Percentiles rank a stretch among this genome's conserved stretches.
phyloP scores from a whole-genome alignment of 2,113 vertebrate genomes.

The Sclerurus mexicanus region DNA sequence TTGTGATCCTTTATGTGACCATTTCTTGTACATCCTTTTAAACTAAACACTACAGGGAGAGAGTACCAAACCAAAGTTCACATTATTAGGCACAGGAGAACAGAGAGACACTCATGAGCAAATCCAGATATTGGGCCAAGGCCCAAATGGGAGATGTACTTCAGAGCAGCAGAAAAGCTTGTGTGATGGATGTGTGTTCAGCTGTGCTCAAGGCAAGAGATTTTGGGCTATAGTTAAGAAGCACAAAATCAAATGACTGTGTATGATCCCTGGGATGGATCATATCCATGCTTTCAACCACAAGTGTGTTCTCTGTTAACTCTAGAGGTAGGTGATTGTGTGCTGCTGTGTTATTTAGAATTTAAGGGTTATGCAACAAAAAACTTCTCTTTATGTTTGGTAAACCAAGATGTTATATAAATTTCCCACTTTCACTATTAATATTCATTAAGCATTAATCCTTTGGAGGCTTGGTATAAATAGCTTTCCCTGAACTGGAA shows the following conservation, averaged over 20 bases:
- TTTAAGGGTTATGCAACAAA: not conserved
- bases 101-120: not conserved
- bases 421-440: not conserved
- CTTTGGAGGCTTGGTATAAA: conserved; percentile 1
- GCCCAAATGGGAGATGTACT: not conserved
- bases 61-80: not conserved
- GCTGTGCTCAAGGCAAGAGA: not conserved
- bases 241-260: not conserved
- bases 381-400: not conserved
- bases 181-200: not conserved
- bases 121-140: not conserved
- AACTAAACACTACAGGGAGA: not conserved
- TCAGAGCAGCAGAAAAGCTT: not conserved
- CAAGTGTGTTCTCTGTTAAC: not conserved
- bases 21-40: not conserved
- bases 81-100: not conserved
- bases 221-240: not conserved
- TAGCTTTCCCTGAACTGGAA: not conserved
- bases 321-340: not conserved
- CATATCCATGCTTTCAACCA: not conserved
- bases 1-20: not conserved
- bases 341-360: not conserved
- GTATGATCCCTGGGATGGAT: not conserved
- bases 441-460: not conserved
- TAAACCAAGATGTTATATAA: not conserved